Evolutionary conservation across 2,797 vertebrate species (phyloP), one percentile per base, ranked within the genome.

Genomic region (Knipowitschia caucasica): DNA sequence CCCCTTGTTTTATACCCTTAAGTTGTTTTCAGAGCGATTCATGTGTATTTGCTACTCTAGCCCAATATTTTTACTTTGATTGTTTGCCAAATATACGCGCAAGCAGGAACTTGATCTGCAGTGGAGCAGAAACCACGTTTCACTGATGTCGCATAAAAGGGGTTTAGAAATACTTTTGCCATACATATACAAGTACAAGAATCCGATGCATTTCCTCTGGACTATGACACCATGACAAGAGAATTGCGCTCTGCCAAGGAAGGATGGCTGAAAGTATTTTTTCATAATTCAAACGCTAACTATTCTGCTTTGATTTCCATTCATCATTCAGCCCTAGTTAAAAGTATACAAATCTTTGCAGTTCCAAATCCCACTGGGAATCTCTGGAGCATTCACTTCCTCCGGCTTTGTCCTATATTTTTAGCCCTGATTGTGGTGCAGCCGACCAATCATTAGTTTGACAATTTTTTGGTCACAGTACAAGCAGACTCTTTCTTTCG

Each of bases 381-480:
- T 33, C 45, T 49, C 23, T 49, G 20, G 27, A 49, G n/a, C 46
- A 27, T 34, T 33, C 20, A 12, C 7, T 21, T 49, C 46, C 30
- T 30, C 30, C 12, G 29, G 46, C 46, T 49, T 49, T 49, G 46
- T 49, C 46, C 46, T 33, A 49, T 33, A 49, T 49, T 49, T 49
- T 17, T 12, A 4, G 3, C 29, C 5, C 29, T 34, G 46, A 49
- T 33, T 49, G 18, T 49, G 46, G 46, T 23, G 2, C 46, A 49
- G 46, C 12, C 20, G 44, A 20, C 26, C 6, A 12, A 49, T 49
- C 46, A 33, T 49, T 49, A 49, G 29, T 49, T 49, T 49, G 46
- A 49, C 46, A 23, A 12, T 49, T 33, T 49, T 33, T 49, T 49
- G 46, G 46, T 33, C 30, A n/a, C 29, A 49, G 29, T 33, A 49